A percentile compares a stretch with the other conserved stretches of the same genome.
Evolutionary conservation across 2,888 invertebrate species (phyloP).

Genomic region (Meteorus colon): DNA sequence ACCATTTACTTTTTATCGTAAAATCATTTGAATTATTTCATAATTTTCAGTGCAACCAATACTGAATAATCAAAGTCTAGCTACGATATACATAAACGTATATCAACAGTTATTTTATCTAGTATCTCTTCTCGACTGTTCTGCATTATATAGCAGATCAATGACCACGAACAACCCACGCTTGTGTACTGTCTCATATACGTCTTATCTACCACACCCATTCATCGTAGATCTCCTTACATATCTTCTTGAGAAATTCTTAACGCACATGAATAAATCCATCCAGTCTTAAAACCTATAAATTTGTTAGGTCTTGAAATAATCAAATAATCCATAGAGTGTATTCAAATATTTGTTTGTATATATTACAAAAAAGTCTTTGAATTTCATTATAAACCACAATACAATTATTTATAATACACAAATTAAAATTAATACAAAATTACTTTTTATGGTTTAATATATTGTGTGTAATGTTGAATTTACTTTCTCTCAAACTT

Average conservation of each 20-base stretch:
- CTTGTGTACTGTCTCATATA: not conserved
- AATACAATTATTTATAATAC: not conserved
- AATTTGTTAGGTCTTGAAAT: not conserved
- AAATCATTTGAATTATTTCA: slow-evolving; percentile 8
- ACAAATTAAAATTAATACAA: not conserved
- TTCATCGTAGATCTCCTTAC: slow-evolving; percentile 1
- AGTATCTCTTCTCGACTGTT: not conserved
- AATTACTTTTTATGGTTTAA: not conserved
- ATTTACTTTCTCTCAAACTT: slow-evolving; percentile 41
- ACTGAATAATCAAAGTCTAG: not conserved
- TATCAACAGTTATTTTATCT: not conserved
- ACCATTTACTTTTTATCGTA: not conserved
- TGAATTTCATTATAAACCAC: not conserved
- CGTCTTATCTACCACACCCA: slow-evolving; percentile 10
- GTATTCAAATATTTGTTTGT: too few relatives aligned
- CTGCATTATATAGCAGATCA: not conserved
- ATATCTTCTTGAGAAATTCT: not conserved
- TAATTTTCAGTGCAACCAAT: not conserved
- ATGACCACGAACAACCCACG: slow-evolving; percentile 10
- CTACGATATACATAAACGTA: slow-evolving; percentile 1
- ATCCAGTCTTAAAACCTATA: not conserved
- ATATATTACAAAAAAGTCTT: not conserved
- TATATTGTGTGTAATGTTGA: slow-evolving; percentile 26
- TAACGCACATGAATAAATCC: not conserved
- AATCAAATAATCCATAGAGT: too few relatives aligned